Conservation (phyloP, 1,140 invertebrate species). For the Rhagoletis zephyria region DNA sequence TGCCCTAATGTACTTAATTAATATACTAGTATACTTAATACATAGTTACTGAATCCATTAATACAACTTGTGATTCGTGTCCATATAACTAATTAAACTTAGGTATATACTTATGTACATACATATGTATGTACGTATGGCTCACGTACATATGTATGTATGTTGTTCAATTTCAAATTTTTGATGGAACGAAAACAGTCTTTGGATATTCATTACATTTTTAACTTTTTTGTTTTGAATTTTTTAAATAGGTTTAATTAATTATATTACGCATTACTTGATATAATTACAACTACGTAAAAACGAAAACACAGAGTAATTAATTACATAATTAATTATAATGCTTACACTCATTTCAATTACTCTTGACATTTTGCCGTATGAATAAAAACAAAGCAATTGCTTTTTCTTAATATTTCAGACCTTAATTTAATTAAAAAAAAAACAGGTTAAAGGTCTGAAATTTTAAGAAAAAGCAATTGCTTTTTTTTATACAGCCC, state of each 20-base stretch:
- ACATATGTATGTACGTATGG: neutral
- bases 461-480: no score
- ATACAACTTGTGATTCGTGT: constrained; percentile 22
- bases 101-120: neutral
- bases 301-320: constrained; percentile 54
- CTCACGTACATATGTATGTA: neutral
- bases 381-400: no score
- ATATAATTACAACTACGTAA: constrained; percentile 39
- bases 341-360: constrained; percentile 59
- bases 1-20: neutral
- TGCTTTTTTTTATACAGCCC: no score
- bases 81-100: constrained; percentile 44
- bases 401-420: no score
- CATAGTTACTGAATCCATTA: constrained; percentile 39
- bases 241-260: constrained; percentile 11
- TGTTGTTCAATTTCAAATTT: constrained; percentile 43
- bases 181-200: constrained; percentile 74
- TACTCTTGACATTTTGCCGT: neutral
- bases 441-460: no score
- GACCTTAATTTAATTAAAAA: no score
- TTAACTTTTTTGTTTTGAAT: neutral
- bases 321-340: constrained; percentile 67
- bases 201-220: constrained; percentile 71
- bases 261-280: constrained; percentile 1
- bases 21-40: neutral